phyloP scores from a whole-genome alignment of 2,888 invertebrate species.

The Desoria tigrina region DNA sequence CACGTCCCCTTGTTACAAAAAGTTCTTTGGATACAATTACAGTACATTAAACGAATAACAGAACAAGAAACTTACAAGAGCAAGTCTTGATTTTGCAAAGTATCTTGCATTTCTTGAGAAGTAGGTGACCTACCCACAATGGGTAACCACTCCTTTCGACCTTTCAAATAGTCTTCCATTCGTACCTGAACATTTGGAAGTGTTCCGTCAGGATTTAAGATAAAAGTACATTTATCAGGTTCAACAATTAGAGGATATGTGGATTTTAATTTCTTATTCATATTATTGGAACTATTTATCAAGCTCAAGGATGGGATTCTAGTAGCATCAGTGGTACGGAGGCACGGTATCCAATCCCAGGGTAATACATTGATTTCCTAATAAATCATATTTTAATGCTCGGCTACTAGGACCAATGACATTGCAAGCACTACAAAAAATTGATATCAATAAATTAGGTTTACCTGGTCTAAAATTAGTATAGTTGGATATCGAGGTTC shows the following conservation, averaged over 20 bases:
- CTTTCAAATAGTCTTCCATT: constrained; percentile 62
- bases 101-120: constrained; percentile 61
- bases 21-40: no score
- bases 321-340: constrained; percentile 68
- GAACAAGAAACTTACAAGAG: constrained; percentile 71
- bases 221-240: constrained; percentile 58
- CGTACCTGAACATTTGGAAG: constrained; percentile 67
- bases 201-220: constrained; percentile 73
- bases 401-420: no score
- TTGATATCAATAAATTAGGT: no score
- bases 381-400: no score
- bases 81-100: constrained; percentile 65
- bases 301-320: constrained; percentile 68
- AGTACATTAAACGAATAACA: constrained; percentile 28
- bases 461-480: constrained; percentile 46
- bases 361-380: constrained; percentile 74
- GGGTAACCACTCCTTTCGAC: constrained; percentile 66
- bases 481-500: constrained; percentile 44
- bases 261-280: constrained; percentile 23
- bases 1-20: no score
- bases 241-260: constrained; percentile 37
- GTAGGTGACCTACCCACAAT: constrained; percentile 63
- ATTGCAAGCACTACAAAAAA: no score
- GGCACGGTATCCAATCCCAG: constrained; percentile 72
- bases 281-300: constrained; percentile 54